phyloP scores from a whole-genome alignment of 2,797 vertebrate species.

The Masticophis lateralis region DNA sequence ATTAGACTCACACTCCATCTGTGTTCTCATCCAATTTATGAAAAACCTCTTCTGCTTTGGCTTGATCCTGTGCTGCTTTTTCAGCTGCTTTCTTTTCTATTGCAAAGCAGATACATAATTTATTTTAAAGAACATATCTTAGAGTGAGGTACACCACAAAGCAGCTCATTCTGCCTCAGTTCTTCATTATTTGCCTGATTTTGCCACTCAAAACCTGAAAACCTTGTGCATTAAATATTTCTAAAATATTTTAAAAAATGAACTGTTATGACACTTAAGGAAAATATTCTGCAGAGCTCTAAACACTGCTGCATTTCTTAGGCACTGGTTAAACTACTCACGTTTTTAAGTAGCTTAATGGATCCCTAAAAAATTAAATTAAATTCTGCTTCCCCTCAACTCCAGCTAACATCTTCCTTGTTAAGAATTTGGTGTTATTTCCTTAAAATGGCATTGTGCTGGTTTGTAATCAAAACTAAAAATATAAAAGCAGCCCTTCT shows the following conservation, averaged over 20 bases:
- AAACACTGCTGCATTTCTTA: background rate
- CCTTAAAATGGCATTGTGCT: background rate
- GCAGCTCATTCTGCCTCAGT: background rate
- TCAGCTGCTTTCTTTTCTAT: constrained; percentile 80
- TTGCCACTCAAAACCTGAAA: background rate
- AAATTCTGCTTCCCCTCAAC: background rate
- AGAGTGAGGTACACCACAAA: background rate
- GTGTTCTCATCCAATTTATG: constrained; percentile 81
- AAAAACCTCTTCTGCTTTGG: constrained; percentile 77
- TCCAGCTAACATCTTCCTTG: background rate
- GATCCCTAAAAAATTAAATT: background rate
- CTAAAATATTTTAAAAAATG: background rate
- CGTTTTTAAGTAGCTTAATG: background rate
- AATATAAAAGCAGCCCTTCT: background rate
- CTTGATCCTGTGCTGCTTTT: constrained; percentile 74
- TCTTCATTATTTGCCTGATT: background rate
- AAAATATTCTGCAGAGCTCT: background rate
- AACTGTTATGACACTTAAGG: background rate
- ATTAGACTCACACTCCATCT: constrained; percentile 81
- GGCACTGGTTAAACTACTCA: background rate
- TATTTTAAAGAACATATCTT: background rate
- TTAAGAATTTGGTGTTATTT: background rate
- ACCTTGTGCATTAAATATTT: background rate
- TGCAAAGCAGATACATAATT: background rate
- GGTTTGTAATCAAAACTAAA: background rate